phyloP scores from a whole-genome alignment of 2,113 vertebrate genomes.

The Eretmochelys imbricata region DNA sequence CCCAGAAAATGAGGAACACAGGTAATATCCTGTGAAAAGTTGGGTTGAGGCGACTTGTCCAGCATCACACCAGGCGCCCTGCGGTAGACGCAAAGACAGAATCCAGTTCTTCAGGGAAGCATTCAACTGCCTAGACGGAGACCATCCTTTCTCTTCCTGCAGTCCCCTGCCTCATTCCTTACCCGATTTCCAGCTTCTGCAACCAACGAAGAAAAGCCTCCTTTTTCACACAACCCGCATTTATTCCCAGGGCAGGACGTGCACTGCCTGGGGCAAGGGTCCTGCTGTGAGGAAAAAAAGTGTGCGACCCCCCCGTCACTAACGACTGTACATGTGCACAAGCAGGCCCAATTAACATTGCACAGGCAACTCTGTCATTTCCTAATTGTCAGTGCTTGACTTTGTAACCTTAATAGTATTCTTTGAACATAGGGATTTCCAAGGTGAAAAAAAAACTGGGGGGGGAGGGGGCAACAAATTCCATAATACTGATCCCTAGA shows the following conservation, averaged over 20 bases:
- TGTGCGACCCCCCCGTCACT: background rate
- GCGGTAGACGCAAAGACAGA: background rate
- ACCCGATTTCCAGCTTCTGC: background rate
- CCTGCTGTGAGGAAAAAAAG: background rate
- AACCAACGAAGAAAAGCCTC: too few species aligned
- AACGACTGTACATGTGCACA: background rate
- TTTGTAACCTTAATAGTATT: too few species aligned
- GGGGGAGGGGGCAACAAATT: too few species aligned
- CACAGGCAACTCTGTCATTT: background rate
- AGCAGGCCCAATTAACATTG: background rate
- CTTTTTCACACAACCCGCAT: background rate
- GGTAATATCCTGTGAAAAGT: background rate
- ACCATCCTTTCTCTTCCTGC: background rate
- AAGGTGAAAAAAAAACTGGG: too few species aligned
- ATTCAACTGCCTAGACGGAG: background rate
- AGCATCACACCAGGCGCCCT: background rate
- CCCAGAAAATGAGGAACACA: background rate
- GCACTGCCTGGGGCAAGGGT: background rate
- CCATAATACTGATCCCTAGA: too few species aligned
- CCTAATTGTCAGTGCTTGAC: background rate
- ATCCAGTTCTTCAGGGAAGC: background rate
- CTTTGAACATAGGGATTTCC: too few species aligned
- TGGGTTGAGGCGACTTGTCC: background rate
- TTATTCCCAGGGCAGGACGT: background rate
- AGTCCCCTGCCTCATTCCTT: background rate